These are phyloP conservation scores for Butorides virescens DNA, from an alignment of 2,113 vertebrate genomes.

Conservation along the genomic window DNA sequence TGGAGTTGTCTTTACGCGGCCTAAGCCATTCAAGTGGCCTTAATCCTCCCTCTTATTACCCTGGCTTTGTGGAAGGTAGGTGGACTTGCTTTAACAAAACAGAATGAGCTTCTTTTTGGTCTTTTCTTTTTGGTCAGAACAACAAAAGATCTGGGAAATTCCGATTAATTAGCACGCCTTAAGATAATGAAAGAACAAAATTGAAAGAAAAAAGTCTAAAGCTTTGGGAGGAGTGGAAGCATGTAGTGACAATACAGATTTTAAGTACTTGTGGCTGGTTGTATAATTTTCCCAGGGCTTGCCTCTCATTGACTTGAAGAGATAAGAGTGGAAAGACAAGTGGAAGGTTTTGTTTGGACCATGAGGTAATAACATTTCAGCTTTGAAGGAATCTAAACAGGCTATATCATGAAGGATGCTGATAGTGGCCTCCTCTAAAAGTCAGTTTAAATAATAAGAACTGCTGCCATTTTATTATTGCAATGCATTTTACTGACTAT, in stretches of 20 bases:
- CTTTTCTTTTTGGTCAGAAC: conserved; percentile 35
- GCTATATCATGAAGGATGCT: background rate
- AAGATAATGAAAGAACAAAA: conserved; percentile 70
- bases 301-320: conserved; percentile 24
- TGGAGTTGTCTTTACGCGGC: conserved; percentile 31
- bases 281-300: conserved; percentile 76
- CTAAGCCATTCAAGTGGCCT: conserved; percentile 61
- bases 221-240: conserved; percentile 46
- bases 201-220: conserved; percentile 65
- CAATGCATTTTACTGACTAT: background rate
- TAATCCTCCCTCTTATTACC: conserved; percentile 71
- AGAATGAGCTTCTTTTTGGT: conserved; percentile 28
- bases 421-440: background rate
- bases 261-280: conserved; percentile 72
- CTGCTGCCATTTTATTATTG: background rate
- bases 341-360: conserved; percentile 37
- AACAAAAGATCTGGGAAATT: conserved; percentile 73
- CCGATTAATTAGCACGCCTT: conserved; percentile 72
- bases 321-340: conserved; percentile 22
- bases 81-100: conserved; percentile 61
- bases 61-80: conserved; percentile 56
- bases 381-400: conserved; percentile 32
- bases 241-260: conserved; percentile 60
- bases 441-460: conserved; percentile 1
- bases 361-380: conserved; percentile 23